A percentile compares a stretch with the other conserved stretches of the same genome.
Evolutionary conservation across 1,140 invertebrate genomes (phyloP).

Genomic region (Nomia melanderi): DNA sequence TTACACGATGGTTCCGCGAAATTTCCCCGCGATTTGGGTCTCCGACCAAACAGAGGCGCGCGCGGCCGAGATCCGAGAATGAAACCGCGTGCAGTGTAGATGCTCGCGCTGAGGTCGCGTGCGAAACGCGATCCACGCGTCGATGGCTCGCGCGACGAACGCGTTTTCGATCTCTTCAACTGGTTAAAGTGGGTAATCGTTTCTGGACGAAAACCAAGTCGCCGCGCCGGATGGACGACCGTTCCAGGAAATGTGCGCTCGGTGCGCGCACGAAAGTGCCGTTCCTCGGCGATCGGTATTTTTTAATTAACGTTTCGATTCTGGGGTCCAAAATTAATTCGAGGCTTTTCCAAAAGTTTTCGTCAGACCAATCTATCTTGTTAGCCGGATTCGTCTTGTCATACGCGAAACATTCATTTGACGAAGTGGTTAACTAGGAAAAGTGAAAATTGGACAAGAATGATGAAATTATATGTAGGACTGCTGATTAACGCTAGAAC

Average conservation of each 20-base stretch:
- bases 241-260: conserved; percentile 12
- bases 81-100: too few species aligned
- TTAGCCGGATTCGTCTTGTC: too few species aligned
- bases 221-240: not conserved
- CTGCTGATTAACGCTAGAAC: too few species aligned
- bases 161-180: conserved; percentile 17
- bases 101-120: not conserved
- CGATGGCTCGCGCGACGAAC: not conserved
- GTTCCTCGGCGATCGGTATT: too few species aligned
- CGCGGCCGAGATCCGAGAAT: not conserved
- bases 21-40: conserved; percentile 10
- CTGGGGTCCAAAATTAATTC: too few species aligned
- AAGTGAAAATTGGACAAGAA: too few species aligned
- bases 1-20: conserved; percentile 21
- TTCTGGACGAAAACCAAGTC: conserved; percentile 23
- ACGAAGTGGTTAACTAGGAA: too few species aligned
- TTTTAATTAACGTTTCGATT: too few species aligned
- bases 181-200: conserved; percentile 34
- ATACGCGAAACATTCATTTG: too few species aligned
- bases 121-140: not conserved
- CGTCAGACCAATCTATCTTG: too few species aligned
- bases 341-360: too few species aligned
- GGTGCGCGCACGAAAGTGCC: not conserved
- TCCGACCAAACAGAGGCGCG: not conserved
- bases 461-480: too few species aligned